These are phyloP conservation scores for Ameiurus melas DNA, from an alignment of 2,113 vertebrate genomes.

Conservation along the genomic window DNA sequence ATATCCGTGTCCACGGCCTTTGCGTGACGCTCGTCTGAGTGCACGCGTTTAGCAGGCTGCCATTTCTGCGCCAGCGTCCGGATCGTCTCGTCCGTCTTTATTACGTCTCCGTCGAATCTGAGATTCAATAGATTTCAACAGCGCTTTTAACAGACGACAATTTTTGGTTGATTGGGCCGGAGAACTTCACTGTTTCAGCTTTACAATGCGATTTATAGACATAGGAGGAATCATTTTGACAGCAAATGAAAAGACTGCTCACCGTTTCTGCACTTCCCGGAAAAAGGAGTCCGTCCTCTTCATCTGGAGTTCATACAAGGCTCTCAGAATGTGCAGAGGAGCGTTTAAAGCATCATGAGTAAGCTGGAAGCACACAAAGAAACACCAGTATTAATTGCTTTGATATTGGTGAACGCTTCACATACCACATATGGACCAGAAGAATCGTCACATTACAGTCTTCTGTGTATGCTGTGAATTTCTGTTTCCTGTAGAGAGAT, in stretches of 20 bases:
- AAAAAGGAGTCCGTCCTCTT: conserved; percentile 94
- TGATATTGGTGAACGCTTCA: not conserved
- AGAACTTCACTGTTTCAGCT: not conserved
- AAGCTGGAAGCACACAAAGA: conserved; percentile 72
- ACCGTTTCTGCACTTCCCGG: conserved; percentile 95
- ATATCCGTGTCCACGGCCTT: conserved; percentile 95
- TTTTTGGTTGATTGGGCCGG: not conserved
- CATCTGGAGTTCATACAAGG: conserved; percentile 96
- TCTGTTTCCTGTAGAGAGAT: not conserved
- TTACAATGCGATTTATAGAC: not conserved
- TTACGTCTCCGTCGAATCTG: conserved; percentile 92
- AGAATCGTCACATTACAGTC: not conserved
- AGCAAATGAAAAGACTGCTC: conserved; percentile 4
- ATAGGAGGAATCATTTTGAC: not conserved
- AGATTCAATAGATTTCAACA: not conserved
- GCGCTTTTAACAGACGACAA: not conserved
- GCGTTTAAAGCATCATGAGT: conserved; percentile 93
- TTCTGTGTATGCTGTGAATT: not conserved
- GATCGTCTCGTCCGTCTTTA: conserved; percentile 90
- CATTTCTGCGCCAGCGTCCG: conserved; percentile 90
- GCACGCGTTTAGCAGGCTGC: conserved; percentile 82
- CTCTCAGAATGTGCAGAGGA: conserved; percentile 90
- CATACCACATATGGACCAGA: not conserved
- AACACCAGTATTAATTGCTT: not conserved
- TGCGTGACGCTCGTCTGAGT: conserved; percentile 82